Percentiles rank a stretch among this genome's conserved stretches.
Conservation (phyloP, 2,888 invertebrate genomes). For the Xylophagus ater region DNA sequence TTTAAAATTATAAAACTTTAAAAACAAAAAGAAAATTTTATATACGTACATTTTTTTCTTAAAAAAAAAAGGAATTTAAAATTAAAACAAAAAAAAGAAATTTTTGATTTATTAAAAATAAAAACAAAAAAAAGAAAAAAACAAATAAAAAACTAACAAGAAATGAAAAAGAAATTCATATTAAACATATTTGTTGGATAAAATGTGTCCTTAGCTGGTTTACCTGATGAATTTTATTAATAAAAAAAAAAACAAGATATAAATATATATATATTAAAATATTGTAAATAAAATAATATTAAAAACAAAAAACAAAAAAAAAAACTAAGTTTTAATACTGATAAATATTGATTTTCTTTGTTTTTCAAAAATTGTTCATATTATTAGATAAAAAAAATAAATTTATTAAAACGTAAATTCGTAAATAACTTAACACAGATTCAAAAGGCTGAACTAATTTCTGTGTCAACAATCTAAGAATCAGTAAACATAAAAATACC, state of each 20-base stretch:
- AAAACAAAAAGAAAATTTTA: not conserved
- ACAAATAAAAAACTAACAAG: not conserved
- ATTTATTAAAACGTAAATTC: no score
- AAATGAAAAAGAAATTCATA: not conserved
- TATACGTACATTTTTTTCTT: not conserved
- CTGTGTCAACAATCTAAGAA: no score
- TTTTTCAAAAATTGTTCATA: no score
- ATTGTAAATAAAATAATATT: no score
- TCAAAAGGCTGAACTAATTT: no score
- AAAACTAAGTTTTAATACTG: not conserved
- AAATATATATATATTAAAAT: no score
- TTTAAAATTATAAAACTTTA: not conserved
- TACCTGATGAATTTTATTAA: not conserved
- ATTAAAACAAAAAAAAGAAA: not conserved
- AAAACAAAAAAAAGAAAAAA: not conserved
- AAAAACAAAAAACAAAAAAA: not conserved
- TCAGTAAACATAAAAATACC: no score
- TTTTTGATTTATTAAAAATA: not conserved
- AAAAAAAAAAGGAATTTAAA: no score
- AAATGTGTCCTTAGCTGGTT: conserved; percentile 3
- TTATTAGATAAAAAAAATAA: no score
- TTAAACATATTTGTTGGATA: not conserved
- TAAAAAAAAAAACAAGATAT: not conserved
- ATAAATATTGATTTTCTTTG: no score
- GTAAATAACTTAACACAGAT: no score